These are phyloP conservation scores for Xanthorhoe designata DNA, from an alignment of 2,888 invertebrate genomes.

Conservation along the genomic window DNA sequence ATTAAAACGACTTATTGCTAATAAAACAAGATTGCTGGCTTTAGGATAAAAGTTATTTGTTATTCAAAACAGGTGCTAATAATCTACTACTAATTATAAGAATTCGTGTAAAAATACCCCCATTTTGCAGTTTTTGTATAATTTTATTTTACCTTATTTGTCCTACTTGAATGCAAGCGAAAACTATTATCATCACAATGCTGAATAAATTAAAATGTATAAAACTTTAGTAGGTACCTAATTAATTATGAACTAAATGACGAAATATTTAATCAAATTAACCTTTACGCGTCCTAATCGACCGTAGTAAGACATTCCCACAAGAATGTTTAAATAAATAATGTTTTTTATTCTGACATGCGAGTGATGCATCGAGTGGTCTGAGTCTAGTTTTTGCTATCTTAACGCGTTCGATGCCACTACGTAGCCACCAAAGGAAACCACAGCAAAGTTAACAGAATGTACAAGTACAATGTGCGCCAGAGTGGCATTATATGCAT, in stretches of 20 bases:
- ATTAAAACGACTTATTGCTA: conserved; percentile 43
- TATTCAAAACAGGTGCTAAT: conserved; percentile 33
- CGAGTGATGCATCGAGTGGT: conserved; percentile 46
- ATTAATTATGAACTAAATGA: conserved; percentile 15
- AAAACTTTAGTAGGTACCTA: not conserved
- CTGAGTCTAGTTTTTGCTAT: conserved; percentile 2
- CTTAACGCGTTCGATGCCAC: no score
- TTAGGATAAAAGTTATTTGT: conserved; percentile 27
- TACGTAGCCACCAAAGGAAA: no score
- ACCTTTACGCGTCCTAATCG: conserved; percentile 55
- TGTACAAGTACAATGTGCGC: not conserved
- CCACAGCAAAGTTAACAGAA: no score
- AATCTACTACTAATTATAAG: conserved; percentile 6
- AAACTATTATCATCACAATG: conserved; percentile 2
- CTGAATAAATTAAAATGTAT: conserved; percentile 10
- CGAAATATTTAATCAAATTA: conserved; percentile 46
- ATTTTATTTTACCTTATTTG: conserved; percentile 1
- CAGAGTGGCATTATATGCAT: not conserved
- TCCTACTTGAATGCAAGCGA: not conserved
- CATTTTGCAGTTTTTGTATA: conserved; percentile 7
- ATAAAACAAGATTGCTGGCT: conserved; percentile 38
- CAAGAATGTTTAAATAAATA: conserved; percentile 14
- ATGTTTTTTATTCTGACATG: conserved; percentile 41
- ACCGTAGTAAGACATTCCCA: conserved; percentile 71
- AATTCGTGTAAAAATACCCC: conserved; percentile 8